Conservation (phyloP, 2,113 vertebrate species). For the Redunca redunca region DNA sequence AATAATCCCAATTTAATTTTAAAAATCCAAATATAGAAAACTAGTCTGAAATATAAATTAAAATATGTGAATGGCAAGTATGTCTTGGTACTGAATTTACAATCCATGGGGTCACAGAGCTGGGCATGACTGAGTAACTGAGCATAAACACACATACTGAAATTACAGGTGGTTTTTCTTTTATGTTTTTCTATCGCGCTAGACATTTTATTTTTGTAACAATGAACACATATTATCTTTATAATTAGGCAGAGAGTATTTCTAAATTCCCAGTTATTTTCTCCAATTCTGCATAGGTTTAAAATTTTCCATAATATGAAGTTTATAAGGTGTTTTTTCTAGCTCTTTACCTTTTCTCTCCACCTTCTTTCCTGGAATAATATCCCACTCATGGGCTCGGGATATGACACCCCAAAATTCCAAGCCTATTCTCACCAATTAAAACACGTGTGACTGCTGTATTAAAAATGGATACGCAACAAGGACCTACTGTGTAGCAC, state of each 20-base stretch:
- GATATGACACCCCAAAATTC: not conserved
- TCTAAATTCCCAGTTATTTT: not conserved
- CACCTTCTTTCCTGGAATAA: not conserved
- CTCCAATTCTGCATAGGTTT: not conserved
- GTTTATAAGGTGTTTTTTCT: not conserved
- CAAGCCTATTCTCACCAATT: not conserved
- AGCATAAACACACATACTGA: not conserved
- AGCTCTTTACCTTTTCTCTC: not conserved
- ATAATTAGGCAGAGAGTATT: not conserved
- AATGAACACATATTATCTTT: not conserved
- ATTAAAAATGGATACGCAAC: not conserved
- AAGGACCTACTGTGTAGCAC: not conserved
- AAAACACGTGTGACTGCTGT: not conserved
- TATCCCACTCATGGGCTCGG: not conserved
- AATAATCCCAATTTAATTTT: not conserved
- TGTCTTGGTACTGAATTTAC: not conserved
- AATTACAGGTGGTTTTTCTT: not conserved
- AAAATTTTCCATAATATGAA: not conserved
- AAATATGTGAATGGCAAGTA: not conserved
- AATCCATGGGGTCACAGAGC: not conserved
- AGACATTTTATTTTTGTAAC: not conserved
- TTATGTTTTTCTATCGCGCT: not conserved
- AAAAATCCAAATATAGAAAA: not conserved
- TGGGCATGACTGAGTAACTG: not conserved
- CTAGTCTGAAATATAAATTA: not conserved